These are phyloP conservation scores for Drosophila auraria DNA, from an alignment of 1,140 invertebrate genomes.

Conservation along the genomic window DNA sequence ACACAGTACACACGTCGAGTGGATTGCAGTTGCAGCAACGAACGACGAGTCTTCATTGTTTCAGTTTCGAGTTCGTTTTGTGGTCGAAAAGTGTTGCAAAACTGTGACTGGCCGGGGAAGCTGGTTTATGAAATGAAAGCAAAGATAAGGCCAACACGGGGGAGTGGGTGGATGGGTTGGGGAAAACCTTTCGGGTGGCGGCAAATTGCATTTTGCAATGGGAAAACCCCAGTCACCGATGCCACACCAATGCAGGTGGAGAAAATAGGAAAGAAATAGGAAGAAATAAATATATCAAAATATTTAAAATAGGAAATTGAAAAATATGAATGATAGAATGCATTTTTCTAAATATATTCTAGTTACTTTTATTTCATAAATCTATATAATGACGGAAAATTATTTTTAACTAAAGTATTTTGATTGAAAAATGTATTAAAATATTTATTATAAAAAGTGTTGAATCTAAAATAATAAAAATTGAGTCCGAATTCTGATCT, in stretches of 20 bases:
- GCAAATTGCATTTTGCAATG: constrained; percentile 78
- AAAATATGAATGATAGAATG: no score
- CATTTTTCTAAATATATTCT: no score
- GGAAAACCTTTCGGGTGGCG: constrained; percentile 62
- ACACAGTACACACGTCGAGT: constrained; percentile 26
- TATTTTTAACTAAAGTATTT: no score
- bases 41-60: constrained; percentile 68
- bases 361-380: no score
- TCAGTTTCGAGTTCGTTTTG: constrained; percentile 66
- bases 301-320: no score
- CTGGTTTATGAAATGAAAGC: constrained; percentile 81
- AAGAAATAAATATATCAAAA: background rate
- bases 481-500: rapidly evolving
- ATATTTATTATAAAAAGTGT: no score
- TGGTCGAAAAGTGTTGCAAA: constrained; percentile 72
- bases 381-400: no score
- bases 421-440: no score
- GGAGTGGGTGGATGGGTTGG: constrained; percentile 25
- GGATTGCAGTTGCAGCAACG: constrained; percentile 74
- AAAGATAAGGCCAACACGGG: constrained; percentile 68
- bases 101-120: constrained; percentile 68
- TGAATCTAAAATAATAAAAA: no score
- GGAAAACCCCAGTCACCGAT: constrained; percentile 28
- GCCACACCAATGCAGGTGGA: constrained; percentile 17
- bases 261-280: background rate